A percentile compares a stretch with the other conserved stretches of the same genome.
These are phyloP conservation scores for Montifringilla adamsi DNA, from an alignment of 2,113 vertebrate genomes.

Conservation along the genomic window DNA sequence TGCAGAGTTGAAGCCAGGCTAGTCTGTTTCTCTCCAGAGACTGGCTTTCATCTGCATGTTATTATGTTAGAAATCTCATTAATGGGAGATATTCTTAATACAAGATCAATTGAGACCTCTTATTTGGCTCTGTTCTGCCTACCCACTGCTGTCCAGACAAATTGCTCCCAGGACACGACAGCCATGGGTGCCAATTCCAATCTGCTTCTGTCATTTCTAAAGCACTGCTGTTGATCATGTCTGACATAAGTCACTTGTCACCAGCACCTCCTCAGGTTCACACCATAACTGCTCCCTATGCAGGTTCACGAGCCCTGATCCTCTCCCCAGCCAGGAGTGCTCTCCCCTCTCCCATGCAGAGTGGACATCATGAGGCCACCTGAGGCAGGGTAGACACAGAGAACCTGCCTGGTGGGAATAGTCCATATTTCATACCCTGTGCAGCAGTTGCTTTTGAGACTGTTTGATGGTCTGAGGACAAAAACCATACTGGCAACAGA, in stretches of 20 bases:
- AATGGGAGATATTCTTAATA: not conserved
- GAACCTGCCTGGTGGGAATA: not conserved
- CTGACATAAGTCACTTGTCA: not conserved
- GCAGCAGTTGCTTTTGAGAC: not conserved
- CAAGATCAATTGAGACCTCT: not conserved
- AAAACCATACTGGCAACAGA: not conserved
- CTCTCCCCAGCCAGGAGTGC: not conserved
- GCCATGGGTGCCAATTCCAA: not conserved
- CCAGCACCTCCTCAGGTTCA: not conserved
- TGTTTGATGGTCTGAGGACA: not conserved
- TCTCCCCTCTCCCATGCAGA: accelerated
- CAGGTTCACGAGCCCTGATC: not conserved
- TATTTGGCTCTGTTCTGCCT: not conserved
- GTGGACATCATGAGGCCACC: not conserved
- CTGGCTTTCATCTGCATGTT: not conserved
- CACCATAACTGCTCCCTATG: not conserved
- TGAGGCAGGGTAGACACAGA: not conserved
- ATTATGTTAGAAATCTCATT: not conserved
- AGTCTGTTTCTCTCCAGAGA: not conserved
- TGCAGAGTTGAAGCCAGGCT: not conserved
- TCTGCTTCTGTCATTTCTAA: not conserved
- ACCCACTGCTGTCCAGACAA: not conserved
- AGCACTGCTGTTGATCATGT: not conserved
- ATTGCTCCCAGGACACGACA: not conserved
- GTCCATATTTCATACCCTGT: not conserved